phyloP scores from a whole-genome alignment of 2,888 invertebrate species.

The Dasysyrphus albostriatus region DNA sequence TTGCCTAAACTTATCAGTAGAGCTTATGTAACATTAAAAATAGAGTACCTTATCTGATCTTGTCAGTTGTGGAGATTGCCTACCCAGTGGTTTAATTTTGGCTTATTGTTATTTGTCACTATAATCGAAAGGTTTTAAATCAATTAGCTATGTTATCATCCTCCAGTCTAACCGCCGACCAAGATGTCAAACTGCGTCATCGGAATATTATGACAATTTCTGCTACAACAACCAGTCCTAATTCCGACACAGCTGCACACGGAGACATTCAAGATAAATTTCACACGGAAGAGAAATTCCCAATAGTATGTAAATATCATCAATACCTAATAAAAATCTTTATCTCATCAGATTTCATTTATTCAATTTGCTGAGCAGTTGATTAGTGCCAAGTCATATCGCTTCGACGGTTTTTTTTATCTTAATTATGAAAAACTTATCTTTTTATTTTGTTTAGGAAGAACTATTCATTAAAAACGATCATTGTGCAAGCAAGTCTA shows the following conservation, averaged over 20 bases:
- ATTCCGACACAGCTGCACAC: neutral
- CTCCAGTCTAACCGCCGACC: constrained; percentile 14
- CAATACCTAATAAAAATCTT: neutral
- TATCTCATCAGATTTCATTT: neutral
- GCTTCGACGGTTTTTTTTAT: neutral
- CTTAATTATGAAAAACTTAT: constrained; percentile 34
- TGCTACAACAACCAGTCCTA: constrained; percentile 3
- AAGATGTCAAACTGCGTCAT: constrained; percentile 66
- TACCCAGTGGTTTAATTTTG: neutral
- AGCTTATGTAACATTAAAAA: neutral
- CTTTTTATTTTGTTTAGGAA: constrained; percentile 28
- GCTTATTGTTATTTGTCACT: neutral
- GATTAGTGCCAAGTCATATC: constrained; percentile 23
- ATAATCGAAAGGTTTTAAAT: constrained; percentile 15
- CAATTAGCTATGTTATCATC: constrained; percentile 45
- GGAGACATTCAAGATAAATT: constrained; percentile 2
- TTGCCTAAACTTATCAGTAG: neutral
- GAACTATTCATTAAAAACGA: constrained; percentile 18
- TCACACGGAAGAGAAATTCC: constrained; percentile 18
- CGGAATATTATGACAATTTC: constrained; percentile 56
- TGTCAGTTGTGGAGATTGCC: neutral
- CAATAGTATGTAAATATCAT: constrained; percentile 50
- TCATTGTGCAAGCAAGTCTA: neutral
- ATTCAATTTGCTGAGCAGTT: neutral
- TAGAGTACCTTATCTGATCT: neutral